Conservation (phyloP, 2,113 vertebrate species). For the Lipotes vexillifer region DNA sequence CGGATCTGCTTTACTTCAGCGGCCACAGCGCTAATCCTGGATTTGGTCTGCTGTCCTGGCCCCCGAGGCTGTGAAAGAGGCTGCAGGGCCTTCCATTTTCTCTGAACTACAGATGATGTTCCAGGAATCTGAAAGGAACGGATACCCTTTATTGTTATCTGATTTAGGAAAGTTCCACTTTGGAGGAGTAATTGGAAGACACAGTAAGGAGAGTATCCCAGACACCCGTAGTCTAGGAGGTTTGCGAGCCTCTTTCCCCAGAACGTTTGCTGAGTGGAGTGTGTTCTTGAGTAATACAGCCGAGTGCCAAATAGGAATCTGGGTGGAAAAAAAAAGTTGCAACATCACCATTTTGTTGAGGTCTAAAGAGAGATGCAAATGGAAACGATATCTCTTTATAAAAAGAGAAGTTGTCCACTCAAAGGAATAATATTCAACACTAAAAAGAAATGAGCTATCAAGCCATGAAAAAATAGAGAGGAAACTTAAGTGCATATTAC, state of each 20-base stretch:
- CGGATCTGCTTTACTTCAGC: slow-evolving; percentile 97
- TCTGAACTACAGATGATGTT: slow-evolving; percentile 91
- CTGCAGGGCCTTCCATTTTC: slow-evolving; percentile 90
- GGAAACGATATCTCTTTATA: not conserved
- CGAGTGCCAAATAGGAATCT: not conserved
- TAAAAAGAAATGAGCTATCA: not conserved
- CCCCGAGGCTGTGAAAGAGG: slow-evolving; percentile 79
- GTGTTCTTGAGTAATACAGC: not conserved
- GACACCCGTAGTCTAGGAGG: not conserved
- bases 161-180: slow-evolving; percentile 7
- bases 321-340: not conserved
- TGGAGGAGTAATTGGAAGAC: not conserved
- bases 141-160: slow-evolving; percentile 4
- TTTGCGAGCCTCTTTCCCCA: not conserved
- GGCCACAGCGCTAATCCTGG: slow-evolving; percentile 86
- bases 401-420: not conserved
- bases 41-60: slow-evolving; percentile 81
- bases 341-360: not conserved
- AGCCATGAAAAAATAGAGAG: not conserved
- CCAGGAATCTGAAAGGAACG: slow-evolving; percentile 90
- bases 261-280: not conserved
- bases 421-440: not conserved
- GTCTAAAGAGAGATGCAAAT: not conserved
- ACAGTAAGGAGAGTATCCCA: not conserved
- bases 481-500: not conserved